Evolutionary conservation across 2,888 invertebrate genomes (phyloP), one percentile per base, ranked within the genome.

Genomic region (Podabrus alpinus): DNA sequence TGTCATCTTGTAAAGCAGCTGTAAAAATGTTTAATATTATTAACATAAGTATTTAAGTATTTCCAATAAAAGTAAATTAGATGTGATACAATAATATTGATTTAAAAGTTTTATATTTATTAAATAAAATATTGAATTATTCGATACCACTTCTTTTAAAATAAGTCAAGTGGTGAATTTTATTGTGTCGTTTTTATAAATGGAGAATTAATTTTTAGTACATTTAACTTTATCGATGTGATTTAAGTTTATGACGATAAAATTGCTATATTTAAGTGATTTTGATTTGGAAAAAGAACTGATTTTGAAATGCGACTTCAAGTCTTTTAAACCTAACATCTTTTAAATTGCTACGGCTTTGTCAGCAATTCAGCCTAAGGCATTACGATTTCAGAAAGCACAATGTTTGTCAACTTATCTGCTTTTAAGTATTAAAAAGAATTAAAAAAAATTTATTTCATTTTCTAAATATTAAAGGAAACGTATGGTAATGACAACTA

Each of bases 341-440:
- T 60, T 67, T 59, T 71, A 71, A 67, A 71, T 71, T 71, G 71
- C 60, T 66, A 21, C 24, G 60, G 67, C 71, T 71, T 71, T 71
- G 59, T 67, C 71, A 67, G 67, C 67, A 60, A 59, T 71, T 59
- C 59, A 60, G 67, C 15, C 45, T 71, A 71, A 71, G 15, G 66
- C 66, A 59, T 19, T 66, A 60, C 24, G 59, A 67, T 66, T 71
- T 66, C 71, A 71, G 71, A 71, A 64, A 64, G 16, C 62, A 64
- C 62, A 64, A 64, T 64, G 62, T 19, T 64, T 64, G 62, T 64
- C 62, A 64, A 19, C 19, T 64, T 64, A 17, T 64, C 62, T 13
- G 21, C 19, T 15, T 13, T 64, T 21, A 64, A 21, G 62, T 64
- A 64, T 16, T 64, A 19, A 64, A 19, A 21, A 9, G 13, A 15